Conservation (phyloP, 2,113 vertebrate species). For the Charadrius vociferus region DNA sequence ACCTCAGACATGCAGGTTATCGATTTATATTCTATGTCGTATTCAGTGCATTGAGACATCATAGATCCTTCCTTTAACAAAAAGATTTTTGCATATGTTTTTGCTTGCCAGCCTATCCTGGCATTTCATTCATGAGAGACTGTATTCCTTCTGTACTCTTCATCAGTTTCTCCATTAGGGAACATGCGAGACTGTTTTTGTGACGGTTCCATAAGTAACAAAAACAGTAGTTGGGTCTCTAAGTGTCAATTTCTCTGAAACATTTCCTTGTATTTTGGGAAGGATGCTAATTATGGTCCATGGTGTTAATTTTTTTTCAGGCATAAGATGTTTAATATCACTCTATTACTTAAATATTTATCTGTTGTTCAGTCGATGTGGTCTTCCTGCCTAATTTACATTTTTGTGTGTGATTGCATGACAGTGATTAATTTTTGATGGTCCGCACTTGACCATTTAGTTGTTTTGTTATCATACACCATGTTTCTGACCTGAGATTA, state of each 20-base stretch:
- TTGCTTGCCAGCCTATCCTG: not conserved
- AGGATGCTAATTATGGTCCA: not conserved
- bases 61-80: not conserved
- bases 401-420: not conserved
- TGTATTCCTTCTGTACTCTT: not conserved
- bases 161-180: not conserved
- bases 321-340: not conserved
- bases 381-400: not conserved
- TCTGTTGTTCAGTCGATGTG: not conserved
- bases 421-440: not conserved
- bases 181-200: not conserved
- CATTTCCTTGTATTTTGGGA: not conserved
- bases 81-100: not conserved
- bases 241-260: not conserved
- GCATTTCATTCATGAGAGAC: not conserved
- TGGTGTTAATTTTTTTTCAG: not conserved
- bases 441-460: not conserved
- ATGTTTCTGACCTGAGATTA: not conserved
- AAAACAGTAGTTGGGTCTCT: not conserved
- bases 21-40: not conserved
- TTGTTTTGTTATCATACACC: not conserved
- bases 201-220: not conserved
- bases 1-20: not conserved
- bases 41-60: accelerated
- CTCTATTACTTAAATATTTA: not conserved